Conservation (phyloP, 2,113 vertebrate species). For the Calonectris borealis region DNA sequence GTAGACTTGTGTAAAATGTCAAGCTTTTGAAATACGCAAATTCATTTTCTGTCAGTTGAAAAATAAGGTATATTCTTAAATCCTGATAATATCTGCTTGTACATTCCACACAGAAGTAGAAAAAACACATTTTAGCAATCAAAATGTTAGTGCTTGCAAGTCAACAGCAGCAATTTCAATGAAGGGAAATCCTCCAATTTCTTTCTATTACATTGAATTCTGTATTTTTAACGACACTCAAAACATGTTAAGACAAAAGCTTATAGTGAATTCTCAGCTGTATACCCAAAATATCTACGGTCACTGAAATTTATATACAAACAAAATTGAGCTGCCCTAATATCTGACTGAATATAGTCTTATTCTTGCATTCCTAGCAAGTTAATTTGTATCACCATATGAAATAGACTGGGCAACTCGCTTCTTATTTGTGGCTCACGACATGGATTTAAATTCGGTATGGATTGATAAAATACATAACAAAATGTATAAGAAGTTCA, state of each 20-base stretch:
- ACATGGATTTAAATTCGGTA: not conserved
- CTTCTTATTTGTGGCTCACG: not conserved
- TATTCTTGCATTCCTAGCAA: not conserved
- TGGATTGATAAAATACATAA: not conserved
- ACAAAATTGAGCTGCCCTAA: not conserved
- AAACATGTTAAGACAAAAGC: not conserved
- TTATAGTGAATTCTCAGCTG: not conserved
- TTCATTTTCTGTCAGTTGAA: not conserved
- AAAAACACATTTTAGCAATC: not conserved
- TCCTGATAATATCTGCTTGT: not conserved
- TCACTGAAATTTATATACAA: not conserved
- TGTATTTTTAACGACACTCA: not conserved
- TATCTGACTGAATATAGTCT: not conserved
- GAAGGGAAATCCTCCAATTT: not conserved
- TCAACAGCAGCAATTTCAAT: not conserved
- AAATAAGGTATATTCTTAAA: not conserved
- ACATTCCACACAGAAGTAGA: not conserved
- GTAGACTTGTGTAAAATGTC: not conserved
- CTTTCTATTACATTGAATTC: not conserved
- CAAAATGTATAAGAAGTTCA: not conserved
- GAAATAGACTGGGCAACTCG: not conserved
- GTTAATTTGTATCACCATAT: not conserved
- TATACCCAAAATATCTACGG: not conserved
- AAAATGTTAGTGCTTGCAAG: not conserved
- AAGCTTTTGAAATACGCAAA: constrained; percentile 1